Evolutionary conservation across 2,888 invertebrate genomes (phyloP).

Genomic region (Scaptomyza reducta): DNA sequence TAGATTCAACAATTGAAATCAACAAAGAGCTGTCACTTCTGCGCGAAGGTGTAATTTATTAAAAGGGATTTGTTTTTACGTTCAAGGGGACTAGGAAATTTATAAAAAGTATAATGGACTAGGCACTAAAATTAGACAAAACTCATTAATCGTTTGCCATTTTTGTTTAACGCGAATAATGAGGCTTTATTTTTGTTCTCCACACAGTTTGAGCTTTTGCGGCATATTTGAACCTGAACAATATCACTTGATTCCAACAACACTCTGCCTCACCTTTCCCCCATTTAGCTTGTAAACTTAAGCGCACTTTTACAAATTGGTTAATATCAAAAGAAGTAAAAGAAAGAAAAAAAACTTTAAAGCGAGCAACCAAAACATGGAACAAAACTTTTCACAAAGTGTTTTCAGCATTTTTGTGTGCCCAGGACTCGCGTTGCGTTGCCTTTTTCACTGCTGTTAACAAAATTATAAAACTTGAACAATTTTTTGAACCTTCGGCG

Average conservation of each 20-base stretch:
- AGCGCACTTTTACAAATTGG: conserved; percentile 77
- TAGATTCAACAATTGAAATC: conserved; percentile 17
- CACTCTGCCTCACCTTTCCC: background rate
- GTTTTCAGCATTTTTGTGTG: conserved; percentile 44
- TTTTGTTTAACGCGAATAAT: too few relatives aligned
- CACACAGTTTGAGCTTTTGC: background rate
- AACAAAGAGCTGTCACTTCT: background rate
- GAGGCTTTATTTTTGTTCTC: too few relatives aligned
- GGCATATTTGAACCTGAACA: background rate
- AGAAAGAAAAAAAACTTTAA: conserved; percentile 58
- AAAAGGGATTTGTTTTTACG: background rate
- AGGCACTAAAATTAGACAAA: background rate
- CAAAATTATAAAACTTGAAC: conserved; percentile 75
- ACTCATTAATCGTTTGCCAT: background rate
- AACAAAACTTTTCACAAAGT: conserved; percentile 68
- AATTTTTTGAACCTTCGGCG: conserved; percentile 45
- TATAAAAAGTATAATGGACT: background rate
- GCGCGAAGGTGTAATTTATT: background rate
- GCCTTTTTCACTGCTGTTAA: conserved; percentile 59
- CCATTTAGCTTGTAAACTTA: conserved; percentile 60
- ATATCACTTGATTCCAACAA: background rate
- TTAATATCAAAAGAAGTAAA: conserved; percentile 60
- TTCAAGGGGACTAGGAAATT: background rate
- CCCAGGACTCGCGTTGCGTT: conserved; percentile 8
- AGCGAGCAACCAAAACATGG: conserved; percentile 63